These are phyloP conservation scores for Oscheius sp. DNA, from an alignment of 2,888 invertebrate species.

Conservation along the genomic window DNA sequence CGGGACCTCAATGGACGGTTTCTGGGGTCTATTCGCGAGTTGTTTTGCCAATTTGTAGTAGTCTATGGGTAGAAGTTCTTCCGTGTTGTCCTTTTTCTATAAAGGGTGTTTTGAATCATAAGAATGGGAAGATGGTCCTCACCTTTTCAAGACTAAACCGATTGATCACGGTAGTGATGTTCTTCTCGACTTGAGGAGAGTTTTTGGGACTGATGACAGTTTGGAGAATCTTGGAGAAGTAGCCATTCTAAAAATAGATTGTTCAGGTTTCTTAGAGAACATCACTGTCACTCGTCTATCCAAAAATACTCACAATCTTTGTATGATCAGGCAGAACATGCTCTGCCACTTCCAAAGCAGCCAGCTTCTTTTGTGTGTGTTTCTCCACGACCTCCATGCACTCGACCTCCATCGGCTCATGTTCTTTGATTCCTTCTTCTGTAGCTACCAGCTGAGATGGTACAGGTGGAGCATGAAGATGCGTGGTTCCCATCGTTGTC, in stretches of 20 bases:
- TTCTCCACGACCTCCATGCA: background rate
- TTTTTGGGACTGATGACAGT: too few relatives aligned
- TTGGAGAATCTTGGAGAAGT: too few relatives aligned
- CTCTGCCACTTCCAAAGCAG: background rate
- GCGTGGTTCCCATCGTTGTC: slow-evolving; percentile 18
- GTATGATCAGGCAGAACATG: background rate
- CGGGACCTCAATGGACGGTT: slow-evolving; percentile 13
- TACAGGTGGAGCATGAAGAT: slow-evolving; percentile 3
- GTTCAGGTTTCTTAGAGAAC: too few relatives aligned
- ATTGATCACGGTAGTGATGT: too few relatives aligned
- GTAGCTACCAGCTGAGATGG: slow-evolving; percentile 9
- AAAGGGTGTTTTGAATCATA: background rate
- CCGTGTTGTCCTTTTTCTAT: background rate
- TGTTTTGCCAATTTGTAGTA: slow-evolving; percentile 9
- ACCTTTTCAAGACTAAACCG: too few relatives aligned
- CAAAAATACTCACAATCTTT: too few relatives aligned
- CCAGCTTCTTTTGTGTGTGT: background rate
- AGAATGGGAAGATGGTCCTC: too few relatives aligned
- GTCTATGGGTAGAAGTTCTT: slow-evolving; percentile 18
- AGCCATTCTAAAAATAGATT: too few relatives aligned
- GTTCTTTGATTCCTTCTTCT: too few relatives aligned
- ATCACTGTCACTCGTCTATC: too few relatives aligned
- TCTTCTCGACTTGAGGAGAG: too few relatives aligned
- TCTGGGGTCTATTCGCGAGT: slow-evolving; percentile 6
- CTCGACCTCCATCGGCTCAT: background rate